phyloP scores from a whole-genome alignment of 2,113 vertebrate genomes.

The Sceloporus undulatus region DNA sequence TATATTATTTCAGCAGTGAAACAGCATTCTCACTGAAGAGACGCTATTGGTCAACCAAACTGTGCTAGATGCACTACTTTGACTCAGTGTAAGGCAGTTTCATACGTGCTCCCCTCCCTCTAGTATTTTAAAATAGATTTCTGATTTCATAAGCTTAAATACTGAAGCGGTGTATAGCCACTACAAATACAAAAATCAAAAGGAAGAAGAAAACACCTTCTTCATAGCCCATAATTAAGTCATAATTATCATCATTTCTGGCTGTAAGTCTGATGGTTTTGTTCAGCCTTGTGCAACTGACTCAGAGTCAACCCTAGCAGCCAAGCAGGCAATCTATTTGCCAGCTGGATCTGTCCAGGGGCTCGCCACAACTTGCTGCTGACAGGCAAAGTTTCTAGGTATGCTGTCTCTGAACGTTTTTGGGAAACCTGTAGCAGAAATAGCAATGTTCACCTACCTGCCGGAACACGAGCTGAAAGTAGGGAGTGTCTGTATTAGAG shows the following conservation, averaged over 20 bases:
- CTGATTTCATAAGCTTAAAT: slow-evolving; percentile 11
- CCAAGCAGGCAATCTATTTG: slow-evolving; percentile 15
- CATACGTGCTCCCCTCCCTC: neutral
- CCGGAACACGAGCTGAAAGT: slow-evolving; percentile 2
- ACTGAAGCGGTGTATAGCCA: neutral
- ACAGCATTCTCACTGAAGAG: neutral
- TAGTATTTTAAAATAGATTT: neutral
- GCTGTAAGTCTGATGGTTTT: slow-evolving; percentile 8
- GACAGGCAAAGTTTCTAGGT: slow-evolving; percentile 37
- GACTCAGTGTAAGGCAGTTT: neutral
- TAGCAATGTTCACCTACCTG: neutral
- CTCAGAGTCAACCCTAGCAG: slow-evolving; percentile 8
- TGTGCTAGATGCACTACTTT: neutral
- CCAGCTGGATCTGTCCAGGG: neutral
- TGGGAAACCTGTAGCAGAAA: neutral
- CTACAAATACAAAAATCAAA: slow-evolving; percentile 10
- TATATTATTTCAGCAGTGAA: too few relatives aligned
- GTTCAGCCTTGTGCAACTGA: neutral
- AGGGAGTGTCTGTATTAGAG: slow-evolving; percentile 9
- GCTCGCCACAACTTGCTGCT: slow-evolving; percentile 26
- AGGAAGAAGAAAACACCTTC: neutral
- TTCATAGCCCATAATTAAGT: slow-evolving; percentile 12
- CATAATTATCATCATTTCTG: slow-evolving; percentile 13
- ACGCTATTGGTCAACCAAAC: neutral
- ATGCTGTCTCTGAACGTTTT: slow-evolving; percentile 7